Evolutionary conservation across 1,140 invertebrate species (phyloP).

Genomic region (Colletes gigas): DNA sequence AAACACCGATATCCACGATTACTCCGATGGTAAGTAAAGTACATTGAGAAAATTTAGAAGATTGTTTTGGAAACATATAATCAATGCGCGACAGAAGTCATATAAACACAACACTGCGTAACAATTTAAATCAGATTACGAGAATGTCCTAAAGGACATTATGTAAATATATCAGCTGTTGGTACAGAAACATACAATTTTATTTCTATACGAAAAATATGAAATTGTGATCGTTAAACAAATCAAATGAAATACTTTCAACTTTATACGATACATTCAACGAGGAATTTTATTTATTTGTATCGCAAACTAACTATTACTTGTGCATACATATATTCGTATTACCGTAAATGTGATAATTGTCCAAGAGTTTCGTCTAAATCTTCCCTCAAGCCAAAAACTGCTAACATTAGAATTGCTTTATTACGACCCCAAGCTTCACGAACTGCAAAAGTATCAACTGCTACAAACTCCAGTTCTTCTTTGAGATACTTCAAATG

Average conservation of each 20-base stretch:
- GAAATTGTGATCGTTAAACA: too few relatives aligned
- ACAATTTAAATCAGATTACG: background rate
- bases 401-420: constrained; percentile 59
- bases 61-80: background rate
- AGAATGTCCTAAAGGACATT: background rate
- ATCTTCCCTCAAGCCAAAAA: constrained; percentile 62
- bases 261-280: background rate
- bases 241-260: background rate
- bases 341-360: constrained; percentile 51
- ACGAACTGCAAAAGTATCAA: constrained; percentile 44
- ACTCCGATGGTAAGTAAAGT: background rate
- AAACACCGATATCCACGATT: background rate
- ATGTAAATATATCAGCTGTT: background rate
- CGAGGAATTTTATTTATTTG: background rate
- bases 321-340: background rate
- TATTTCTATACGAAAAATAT: background rate
- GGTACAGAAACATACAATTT: background rate
- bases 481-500: constrained; percentile 65
- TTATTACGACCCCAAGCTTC: constrained; percentile 42
- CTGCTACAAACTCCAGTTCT: constrained; percentile 49
- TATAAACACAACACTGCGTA: background rate
- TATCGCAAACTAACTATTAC: background rate
- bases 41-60: too few relatives aligned
- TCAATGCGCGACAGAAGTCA: background rate
- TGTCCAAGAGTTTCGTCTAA: constrained; percentile 63